Percentiles rank a stretch among this genome's conserved stretches.
Evolutionary conservation across 2,797 vertebrate genomes (phyloP).

Genomic region (Anabacerthia variegaticeps): DNA sequence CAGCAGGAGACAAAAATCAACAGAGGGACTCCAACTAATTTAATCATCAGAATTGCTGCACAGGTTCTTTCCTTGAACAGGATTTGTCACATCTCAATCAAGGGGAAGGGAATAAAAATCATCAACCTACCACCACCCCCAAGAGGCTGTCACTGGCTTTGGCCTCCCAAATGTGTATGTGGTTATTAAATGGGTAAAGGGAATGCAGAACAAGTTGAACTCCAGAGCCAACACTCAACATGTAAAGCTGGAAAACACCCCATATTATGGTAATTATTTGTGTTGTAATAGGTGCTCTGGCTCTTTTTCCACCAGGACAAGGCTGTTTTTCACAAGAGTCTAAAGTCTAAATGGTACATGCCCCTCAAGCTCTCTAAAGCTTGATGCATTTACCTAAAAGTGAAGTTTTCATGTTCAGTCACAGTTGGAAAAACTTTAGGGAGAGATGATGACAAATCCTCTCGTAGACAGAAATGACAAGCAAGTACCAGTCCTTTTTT

Average conservation of each 20-base stretch:
- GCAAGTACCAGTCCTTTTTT: background rate
- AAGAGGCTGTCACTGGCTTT: background rate
- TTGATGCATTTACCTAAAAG: background rate
- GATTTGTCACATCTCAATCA: background rate
- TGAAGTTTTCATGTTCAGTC: background rate
- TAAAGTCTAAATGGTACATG: background rate
- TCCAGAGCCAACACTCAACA: background rate
- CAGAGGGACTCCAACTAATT: background rate
- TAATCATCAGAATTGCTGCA: background rate
- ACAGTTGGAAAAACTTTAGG: background rate
- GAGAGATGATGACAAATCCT: background rate
- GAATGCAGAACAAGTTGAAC: background rate
- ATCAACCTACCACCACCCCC: background rate
- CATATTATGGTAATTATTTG: background rate
- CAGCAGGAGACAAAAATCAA: background rate
- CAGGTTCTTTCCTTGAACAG: background rate
- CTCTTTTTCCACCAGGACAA: background rate
- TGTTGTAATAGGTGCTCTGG: background rate
- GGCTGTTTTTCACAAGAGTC: background rate
- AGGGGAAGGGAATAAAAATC: background rate
- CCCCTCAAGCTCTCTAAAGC: background rate
- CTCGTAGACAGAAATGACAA: background rate
- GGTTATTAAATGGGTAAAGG: background rate
- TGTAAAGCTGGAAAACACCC: fast-evolving
- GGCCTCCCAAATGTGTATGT: background rate